A percentile compares a stretch with the other conserved stretches of the same genome.
Evolutionary conservation across 1,140 invertebrate genomes (phyloP).

Genomic region (Contarinia nasturtii): DNA sequence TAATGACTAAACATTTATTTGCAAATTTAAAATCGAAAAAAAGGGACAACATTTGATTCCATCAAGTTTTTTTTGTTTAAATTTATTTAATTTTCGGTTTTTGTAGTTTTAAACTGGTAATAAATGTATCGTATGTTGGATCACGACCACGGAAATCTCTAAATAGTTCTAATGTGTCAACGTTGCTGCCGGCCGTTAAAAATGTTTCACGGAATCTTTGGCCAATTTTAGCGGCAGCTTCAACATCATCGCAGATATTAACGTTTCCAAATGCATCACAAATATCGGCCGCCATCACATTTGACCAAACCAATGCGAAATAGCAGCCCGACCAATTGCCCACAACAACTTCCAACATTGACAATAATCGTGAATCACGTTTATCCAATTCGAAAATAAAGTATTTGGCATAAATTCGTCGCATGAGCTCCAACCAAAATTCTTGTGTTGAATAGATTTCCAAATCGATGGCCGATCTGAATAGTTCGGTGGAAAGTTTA

Average conservation of each 20-base stretch:
- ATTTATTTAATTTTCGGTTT: background rate
- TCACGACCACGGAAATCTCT: conserved; percentile 78
- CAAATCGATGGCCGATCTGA: conserved; percentile 67
- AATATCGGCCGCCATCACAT: conserved; percentile 76
- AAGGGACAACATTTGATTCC: too few species aligned
- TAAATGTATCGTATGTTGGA: conserved; percentile 64
- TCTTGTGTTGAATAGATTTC: conserved; percentile 55
- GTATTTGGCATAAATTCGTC: conserved; percentile 57
- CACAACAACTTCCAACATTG: conserved; percentile 51
- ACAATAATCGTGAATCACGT: conserved; percentile 59
- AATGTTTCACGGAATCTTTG: conserved; percentile 69
- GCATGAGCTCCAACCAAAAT: conserved; percentile 63
- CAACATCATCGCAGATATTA: conserved; percentile 19
- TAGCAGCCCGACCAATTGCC: conserved; percentile 56
- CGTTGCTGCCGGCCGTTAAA: conserved; percentile 60
- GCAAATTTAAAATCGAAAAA: too few species aligned
- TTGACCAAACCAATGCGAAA: conserved; percentile 59
- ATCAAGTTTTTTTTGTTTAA: too few species aligned
- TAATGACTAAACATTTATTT: too few species aligned
- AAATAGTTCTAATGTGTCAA: conserved; percentile 66
- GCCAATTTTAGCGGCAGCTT: conserved; percentile 32
- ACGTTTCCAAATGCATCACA: conserved; percentile 67
- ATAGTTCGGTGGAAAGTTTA: conserved; percentile 63
- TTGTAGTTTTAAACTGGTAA: conserved; percentile 26
- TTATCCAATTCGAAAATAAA: conserved; percentile 51